A percentile compares a stretch with the other conserved stretches of the same genome.
Conservation (phyloP, 2,113 vertebrate species). For the Daphoenositta chrysoptera region DNA sequence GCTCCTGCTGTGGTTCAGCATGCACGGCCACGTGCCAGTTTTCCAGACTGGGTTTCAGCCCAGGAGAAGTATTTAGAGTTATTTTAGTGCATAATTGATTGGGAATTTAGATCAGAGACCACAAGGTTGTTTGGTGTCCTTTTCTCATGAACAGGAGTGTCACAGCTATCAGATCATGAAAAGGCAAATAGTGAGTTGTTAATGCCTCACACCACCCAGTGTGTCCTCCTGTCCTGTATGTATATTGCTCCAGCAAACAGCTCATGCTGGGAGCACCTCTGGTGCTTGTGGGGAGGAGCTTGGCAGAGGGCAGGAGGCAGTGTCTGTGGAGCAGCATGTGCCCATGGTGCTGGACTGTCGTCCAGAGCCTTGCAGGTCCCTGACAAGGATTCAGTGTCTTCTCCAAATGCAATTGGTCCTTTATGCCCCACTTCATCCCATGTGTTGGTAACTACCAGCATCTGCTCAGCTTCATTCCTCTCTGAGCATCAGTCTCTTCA, state of each 20-base stretch:
- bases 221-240: not conserved
- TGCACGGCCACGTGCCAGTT: not conserved
- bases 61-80: not conserved
- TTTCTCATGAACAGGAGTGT: not conserved
- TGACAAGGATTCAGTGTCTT: accelerated
- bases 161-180: not conserved
- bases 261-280: not conserved
- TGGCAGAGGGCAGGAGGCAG: not conserved
- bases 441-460: not conserved
- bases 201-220: not conserved
- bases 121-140: not conserved
- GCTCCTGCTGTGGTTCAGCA: not conserved
- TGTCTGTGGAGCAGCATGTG: accelerated
- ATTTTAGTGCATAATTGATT: not conserved
- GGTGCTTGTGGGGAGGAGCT: not conserved
- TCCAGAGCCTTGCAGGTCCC: not conserved
- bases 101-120: not conserved
- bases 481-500: not conserved
- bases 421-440: not conserved
- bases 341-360: not conserved
- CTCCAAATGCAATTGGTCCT: accelerated
- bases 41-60: not conserved
- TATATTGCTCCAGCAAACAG: not conserved
- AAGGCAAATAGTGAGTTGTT: not conserved
- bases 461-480: not conserved